Conservation (phyloP, 2,888 invertebrate species). For the Hydrotaea diabolus region DNA sequence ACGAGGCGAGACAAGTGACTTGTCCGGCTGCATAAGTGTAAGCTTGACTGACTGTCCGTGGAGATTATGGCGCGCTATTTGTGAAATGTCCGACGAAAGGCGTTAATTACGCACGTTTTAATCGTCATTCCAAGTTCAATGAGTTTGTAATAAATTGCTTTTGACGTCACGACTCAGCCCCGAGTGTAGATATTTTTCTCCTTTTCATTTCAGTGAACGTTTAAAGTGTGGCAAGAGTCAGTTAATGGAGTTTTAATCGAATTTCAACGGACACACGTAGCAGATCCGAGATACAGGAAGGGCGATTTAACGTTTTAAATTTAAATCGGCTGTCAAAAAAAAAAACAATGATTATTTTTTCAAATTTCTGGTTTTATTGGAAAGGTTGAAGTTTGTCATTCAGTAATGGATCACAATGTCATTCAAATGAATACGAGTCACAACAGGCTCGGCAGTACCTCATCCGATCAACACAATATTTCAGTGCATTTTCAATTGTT, state of each 20-base stretch:
- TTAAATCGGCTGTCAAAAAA: too few species aligned
- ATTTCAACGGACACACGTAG: neutral
- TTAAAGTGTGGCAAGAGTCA: neutral
- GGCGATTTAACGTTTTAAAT: too few species aligned
- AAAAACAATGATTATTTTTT: too few species aligned
- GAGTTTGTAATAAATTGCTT: neutral
- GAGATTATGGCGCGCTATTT: conserved; percentile 8
- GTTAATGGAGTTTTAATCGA: conserved; percentile 18
- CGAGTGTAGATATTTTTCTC: neutral
- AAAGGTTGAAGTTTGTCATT: too few species aligned
- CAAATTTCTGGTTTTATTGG: too few species aligned
- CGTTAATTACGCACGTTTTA: neutral
- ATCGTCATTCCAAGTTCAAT: neutral
- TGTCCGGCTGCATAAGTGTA: neutral
- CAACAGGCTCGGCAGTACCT: too few species aligned
- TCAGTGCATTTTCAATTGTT: too few species aligned
- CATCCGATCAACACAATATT: too few species aligned
- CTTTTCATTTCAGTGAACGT: neutral
- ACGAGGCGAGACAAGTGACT: neutral
- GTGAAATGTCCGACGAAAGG: conserved; percentile 21
- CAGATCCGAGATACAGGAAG: too few species aligned
- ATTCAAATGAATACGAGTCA: too few species aligned
- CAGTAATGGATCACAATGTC: too few species aligned
- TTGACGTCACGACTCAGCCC: neutral
- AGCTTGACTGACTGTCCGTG: neutral